Evolutionary conservation across 2,797 vertebrate genomes (phyloP).

Genomic region (Rhabdophis nuchalis): DNA sequence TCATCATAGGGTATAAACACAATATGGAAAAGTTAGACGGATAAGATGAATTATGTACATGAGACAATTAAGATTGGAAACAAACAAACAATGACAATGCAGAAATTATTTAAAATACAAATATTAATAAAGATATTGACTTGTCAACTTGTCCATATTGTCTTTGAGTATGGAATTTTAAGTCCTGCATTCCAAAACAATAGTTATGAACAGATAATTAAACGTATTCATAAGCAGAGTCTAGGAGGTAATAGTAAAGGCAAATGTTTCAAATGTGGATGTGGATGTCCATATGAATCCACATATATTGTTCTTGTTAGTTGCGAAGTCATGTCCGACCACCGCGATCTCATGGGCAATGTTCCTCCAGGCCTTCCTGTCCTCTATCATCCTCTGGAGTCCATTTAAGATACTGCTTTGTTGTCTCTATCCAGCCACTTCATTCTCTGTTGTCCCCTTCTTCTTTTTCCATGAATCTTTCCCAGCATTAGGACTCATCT

Average conservation of each 20-base stretch:
- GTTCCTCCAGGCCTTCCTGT: too few species aligned
- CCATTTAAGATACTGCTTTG: too few species aligned
- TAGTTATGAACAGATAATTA: not conserved
- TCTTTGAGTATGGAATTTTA: not conserved
- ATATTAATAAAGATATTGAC: not conserved
- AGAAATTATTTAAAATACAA: not conserved
- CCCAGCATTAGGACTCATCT: too few species aligned
- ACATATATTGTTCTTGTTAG: not conserved
- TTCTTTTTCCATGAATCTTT: too few species aligned
- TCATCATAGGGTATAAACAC: not conserved
- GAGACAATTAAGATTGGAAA: not conserved
- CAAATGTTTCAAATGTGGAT: not conserved
- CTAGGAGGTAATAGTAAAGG: not conserved
- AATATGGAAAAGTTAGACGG: not conserved
- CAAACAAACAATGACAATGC: not conserved
- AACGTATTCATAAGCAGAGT: not conserved
- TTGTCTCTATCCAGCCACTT: too few species aligned
- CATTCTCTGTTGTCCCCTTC: too few species aligned
- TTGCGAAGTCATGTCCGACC: too few species aligned
- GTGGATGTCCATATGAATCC: not conserved
- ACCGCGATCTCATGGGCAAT: too few species aligned
- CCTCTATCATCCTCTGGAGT: too few species aligned
- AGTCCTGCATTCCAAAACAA: not conserved
- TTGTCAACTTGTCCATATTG: not conserved
- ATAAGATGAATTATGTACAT: not conserved